Percentiles rank a stretch among this genome's conserved stretches.
phyloP scores from a whole-genome alignment of 2,797 vertebrate genomes.

The Heteromormyrus szaboi region DNA sequence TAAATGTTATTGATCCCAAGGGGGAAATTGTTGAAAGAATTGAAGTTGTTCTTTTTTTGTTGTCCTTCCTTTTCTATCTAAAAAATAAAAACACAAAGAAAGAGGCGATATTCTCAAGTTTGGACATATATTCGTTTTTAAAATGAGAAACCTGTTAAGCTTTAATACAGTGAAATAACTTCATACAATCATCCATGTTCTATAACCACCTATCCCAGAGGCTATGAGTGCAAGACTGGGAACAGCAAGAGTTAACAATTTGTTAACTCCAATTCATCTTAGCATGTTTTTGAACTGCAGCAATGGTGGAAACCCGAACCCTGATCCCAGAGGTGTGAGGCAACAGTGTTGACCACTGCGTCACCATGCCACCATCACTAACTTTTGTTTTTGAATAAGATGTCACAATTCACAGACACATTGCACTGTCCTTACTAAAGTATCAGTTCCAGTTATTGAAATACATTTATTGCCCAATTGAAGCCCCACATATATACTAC shows the following conservation, averaged over 20 bases:
- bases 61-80: not conserved
- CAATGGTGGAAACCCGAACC: not conserved
- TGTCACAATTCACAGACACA: not conserved
- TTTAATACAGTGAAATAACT: not conserved
- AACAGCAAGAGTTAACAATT: not conserved
- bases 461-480: not conserved
- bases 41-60: not conserved
- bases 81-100: not conserved
- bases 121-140: not conserved
- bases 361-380: not conserved
- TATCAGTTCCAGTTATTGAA: not conserved
- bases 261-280: not conserved
- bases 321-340: not conserved
- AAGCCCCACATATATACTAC: not conserved
- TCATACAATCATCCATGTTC: not conserved
- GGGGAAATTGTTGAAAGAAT: not conserved
- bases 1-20: not conserved
- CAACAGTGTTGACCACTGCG: not conserved
- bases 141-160: not conserved
- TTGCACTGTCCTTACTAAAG: not conserved
- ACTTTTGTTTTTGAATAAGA: not conserved
- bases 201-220: not conserved
- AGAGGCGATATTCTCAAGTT: not conserved
- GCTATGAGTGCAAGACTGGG: not conserved
- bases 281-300: not conserved